Conservation (phyloP, 2,888 invertebrate species). For the Alviniconcha strummeri region DNA sequence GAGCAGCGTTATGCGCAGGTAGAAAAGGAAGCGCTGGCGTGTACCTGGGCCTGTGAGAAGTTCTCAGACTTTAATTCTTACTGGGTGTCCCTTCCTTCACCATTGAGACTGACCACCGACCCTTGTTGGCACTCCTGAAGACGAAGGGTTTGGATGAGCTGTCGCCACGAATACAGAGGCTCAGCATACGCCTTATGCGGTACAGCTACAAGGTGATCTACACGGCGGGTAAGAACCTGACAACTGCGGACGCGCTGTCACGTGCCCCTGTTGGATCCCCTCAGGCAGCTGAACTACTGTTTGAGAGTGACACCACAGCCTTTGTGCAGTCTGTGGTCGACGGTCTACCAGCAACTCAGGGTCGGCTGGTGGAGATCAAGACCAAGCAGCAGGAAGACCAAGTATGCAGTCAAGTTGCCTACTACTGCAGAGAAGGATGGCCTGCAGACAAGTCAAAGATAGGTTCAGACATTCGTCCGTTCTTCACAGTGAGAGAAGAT, state of each 20-base stretch:
- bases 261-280: background rate
- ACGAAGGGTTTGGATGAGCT: conserved; percentile 21
- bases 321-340: background rate
- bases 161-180: conserved; percentile 23
- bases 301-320: background rate
- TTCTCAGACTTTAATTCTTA: conserved; percentile 10
- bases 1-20: conserved; percentile 21
- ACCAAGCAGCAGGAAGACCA: background rate
- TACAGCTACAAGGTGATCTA: background rate
- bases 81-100: background rate
- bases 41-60: conserved; percentile 21
- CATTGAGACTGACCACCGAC: conserved; percentile 21
- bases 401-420: background rate
- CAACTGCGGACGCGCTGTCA: conserved; percentile 1
- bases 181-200: conserved; percentile 20
- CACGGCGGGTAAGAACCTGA: no score
- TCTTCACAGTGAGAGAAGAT: background rate
- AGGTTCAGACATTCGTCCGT: background rate
- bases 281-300: background rate
- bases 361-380: background rate
- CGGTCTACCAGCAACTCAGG: background rate
- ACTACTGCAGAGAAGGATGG: conserved; percentile 10
- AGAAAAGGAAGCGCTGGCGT: conserved; percentile 22
- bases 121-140: conserved; percentile 11
- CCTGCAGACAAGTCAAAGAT: background rate